Evolutionary conservation across 2,797 vertebrate genomes (phyloP), one percentile per base, ranked within the genome.

Genomic region (Pelobates cultripes): DNA sequence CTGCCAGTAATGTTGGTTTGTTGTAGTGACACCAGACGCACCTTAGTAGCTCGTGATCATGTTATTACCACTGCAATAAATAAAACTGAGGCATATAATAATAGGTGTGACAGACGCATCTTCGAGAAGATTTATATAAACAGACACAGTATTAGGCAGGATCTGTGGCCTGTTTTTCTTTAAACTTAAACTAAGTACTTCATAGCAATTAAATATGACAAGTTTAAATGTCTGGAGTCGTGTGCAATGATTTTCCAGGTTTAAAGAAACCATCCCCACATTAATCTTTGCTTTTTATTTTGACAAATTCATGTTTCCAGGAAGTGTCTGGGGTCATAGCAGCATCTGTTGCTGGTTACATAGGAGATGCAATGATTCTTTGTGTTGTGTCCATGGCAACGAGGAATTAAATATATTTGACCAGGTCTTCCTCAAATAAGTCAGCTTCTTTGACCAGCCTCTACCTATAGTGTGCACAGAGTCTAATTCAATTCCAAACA

Each of bases 301-400:
- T 96, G 96, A 97, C 95, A 96, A 96, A 96, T 96, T 94, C 91
- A 90, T 87, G 90, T 96, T 96, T 96, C 94, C 96, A 96, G 96
- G 95, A 96, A 97, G 96, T 91, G 91, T 92, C 94, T 95, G 93
- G 95, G 96, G 96, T 97, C 96, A 96, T 90, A 83, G 83, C 91
- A 87, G 95, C 96, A 97, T 97, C 96, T 97, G 96, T 96, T 96
- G 95, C 90, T 96, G 92, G 94, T 97, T 97, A 96, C 89, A 91
- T 90, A 85, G 90, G 90, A 92, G 91, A 93, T 93, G 92, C 91
- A 91, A 90, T 89, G 90, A 88, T 92, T 90, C 92, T 92, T 93
- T 93, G 92, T 91, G 89, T 93, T 89, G 88, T 95, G 94, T 93
- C 94, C 90, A 88, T 88, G 92, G 92, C 88, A 93, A 93, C 92